phyloP scores from a whole-genome alignment of 2,113 vertebrate species.

The Rhabdomys dilectus region DNA sequence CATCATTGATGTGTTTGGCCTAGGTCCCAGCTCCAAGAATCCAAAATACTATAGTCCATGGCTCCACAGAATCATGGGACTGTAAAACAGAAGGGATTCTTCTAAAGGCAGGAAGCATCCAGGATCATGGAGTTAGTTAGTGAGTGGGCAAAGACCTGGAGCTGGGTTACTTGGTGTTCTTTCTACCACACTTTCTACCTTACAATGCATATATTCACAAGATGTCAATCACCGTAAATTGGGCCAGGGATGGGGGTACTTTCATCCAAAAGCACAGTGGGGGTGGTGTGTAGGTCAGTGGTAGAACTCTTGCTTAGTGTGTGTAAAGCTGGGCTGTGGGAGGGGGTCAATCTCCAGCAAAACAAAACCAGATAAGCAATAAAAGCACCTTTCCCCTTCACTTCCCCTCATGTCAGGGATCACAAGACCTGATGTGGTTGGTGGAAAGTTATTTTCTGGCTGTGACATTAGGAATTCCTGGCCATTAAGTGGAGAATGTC shows the following conservation, averaged over 20 bases:
- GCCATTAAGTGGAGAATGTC: not conserved
- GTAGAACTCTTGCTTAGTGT: not conserved
- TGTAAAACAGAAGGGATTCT: not conserved
- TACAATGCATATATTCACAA: not conserved
- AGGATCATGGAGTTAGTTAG: not conserved
- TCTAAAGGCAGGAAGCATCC: not conserved
- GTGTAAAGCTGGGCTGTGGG: not conserved
- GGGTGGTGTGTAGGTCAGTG: not conserved
- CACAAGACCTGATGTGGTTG: not conserved
- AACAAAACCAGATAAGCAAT: not conserved
- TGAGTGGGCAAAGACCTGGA: not conserved
- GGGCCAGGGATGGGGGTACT: not conserved
- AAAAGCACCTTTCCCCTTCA: not conserved
- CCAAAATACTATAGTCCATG: not conserved
- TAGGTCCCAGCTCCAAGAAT: not conserved
- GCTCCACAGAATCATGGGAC: not conserved
- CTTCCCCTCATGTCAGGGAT: not conserved
- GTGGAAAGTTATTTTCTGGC: constrained; percentile 25
- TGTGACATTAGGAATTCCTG: constrained; percentile 7
- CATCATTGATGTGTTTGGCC: not conserved
- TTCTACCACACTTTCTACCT: not conserved
- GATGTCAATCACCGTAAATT: not conserved
- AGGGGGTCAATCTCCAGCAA: not conserved
- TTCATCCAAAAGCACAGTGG: not conserved
- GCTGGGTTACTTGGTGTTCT: not conserved